Base-by-base conservation (phyloP, 37 sponge, comb jelly and placozoan species). In the Lycopodina hypogea region DNA sequence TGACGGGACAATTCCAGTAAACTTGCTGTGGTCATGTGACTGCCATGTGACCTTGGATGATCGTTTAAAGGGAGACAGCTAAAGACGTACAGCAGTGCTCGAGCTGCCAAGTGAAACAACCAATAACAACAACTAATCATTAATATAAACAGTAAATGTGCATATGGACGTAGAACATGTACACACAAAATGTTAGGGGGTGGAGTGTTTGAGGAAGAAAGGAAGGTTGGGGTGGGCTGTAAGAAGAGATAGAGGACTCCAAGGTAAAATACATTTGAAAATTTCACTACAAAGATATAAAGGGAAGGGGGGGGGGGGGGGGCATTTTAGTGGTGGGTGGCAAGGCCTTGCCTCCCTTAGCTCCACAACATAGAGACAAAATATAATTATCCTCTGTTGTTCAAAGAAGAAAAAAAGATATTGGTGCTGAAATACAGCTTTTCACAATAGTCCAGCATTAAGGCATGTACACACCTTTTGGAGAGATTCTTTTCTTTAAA, bases 81-180 rank as follows among this genome's bases (percentile, higher is more conserved):
- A 53, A 78, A 78, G 36, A 66, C 68, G 41, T 78, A 68, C 38
- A 78, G 56, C 8, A 14, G 34, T 17, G 61, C 76, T 19, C 41
- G n/a, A 76, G 35, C 76, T 76, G 19, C n/a, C 52, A 23, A 67
- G 2, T 15, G 29, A 18, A 36, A 67, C 35, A n/a, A 71, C 29
- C 35, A n/a, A 71, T 19, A 41, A n/a, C 42, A 71, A 71, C 51
- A 48, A 17, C 71, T n/a, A n/a, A n/a, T n/a, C n/a, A n/a, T n/a
- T n/a, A n/a, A n/a, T n/a, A n/a, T n/a, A n/a, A 67, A 19, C 32
- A 67, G n/a, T 7, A 67, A 36, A 35, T 6, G n/a, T n/a, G n/a
- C n/a, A n/a, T n/a, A 17, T 14, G 41, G 6, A 38, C 12, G 69
- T 68, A 33, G 37, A 40, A 11, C 9, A 36, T 68, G 18, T 68